Base-by-base conservation (phyloP, 2,888 invertebrate genomes). In the Pandemis cinnamomeana region DNA sequence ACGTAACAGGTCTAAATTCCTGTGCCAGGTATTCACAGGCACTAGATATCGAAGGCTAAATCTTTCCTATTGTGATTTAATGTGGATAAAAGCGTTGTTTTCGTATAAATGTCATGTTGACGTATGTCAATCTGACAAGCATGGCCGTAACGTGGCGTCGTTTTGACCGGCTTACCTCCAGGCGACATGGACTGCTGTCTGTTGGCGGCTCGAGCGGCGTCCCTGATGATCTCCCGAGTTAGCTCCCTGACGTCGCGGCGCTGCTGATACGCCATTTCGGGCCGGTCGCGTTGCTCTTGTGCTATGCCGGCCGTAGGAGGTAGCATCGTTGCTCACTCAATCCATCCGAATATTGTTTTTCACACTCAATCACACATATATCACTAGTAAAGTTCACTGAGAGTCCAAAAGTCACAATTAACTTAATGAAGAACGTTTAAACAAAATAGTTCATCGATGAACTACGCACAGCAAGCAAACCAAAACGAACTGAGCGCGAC, bases 91-190 rank as follows among this genome's bases (percentile, higher is more conserved):
- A 83, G 85, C 83, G 80, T 91, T 94, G 93, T 92, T 93, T 93
- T 93, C 86, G 82, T 92, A 84, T 87, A 87, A 82, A 91, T 94
- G 94, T 94, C 94, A 94, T 90, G 91, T 93, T 94, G 94, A 94
- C 94, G 87, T 91, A 90, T 89, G 94, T 94, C 94, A 94, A 89
- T 87, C 87, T 94, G 94, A 94, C 94, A 94, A 90, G 90, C 88
- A 92, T 93, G 93, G 93, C 93, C 91, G 91, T 93, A 94, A 93
- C 94, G 94, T 94, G 94, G 93, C 94, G 93, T 94, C 93, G 90
- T 89, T 89, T 87, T 85, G 86, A 73, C 83, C 83, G 82, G 83
- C 83, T 91, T 87, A 94, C 94, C 93, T 91, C 91, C 93, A 84
- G 94, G 92, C 78, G 94, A 94, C 85, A 92, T 87, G 77, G 92